A percentile compares a stretch with the other conserved stretches of the same genome.
Conservation (phyloP, 2,797 vertebrate genomes). For the Coilia nasus region DNA sequence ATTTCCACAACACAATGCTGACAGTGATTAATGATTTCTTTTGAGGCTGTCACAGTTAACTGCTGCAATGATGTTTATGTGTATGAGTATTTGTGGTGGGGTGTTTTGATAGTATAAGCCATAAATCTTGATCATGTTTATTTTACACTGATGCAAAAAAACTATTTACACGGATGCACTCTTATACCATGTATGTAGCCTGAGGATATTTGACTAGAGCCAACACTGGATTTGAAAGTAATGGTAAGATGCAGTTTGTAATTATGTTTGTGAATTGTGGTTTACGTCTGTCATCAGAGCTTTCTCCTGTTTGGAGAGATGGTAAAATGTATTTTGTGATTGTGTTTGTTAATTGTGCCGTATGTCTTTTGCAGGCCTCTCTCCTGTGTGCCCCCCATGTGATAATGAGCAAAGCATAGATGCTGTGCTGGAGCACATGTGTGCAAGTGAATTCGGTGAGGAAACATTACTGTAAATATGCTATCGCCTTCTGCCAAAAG, state of each 20-base stretch:
- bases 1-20: constrained; percentile 22
- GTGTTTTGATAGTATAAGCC: constrained; percentile 24
- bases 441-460: constrained; percentile 96
- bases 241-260: neutral
- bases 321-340: neutral
- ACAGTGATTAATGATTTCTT: constrained; percentile 24
- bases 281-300: neutral
- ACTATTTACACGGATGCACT: constrained; percentile 8
- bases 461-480: neutral
- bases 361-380: constrained; percentile 67
- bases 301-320: no score
- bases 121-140: constrained; percentile 26
- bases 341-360: constrained; percentile 12
- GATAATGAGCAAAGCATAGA: constrained; percentile 91
- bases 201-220: no score
- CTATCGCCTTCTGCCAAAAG: neutral
- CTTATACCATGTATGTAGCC: neutral
- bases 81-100: constrained; percentile 10
- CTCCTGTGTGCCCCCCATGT: constrained; percentile 87
- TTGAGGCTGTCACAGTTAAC: constrained; percentile 23
- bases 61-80: constrained; percentile 23
- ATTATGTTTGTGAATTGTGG: neutral
- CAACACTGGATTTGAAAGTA: neutral
- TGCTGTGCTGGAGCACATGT: constrained; percentile 89
- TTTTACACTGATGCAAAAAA: neutral